Percentiles rank a stretch among this genome's conserved stretches.
These are phyloP conservation scores for Callocephalon fimbriatum DNA, from an alignment of 2,113 vertebrate species.

Conservation along the genomic window DNA sequence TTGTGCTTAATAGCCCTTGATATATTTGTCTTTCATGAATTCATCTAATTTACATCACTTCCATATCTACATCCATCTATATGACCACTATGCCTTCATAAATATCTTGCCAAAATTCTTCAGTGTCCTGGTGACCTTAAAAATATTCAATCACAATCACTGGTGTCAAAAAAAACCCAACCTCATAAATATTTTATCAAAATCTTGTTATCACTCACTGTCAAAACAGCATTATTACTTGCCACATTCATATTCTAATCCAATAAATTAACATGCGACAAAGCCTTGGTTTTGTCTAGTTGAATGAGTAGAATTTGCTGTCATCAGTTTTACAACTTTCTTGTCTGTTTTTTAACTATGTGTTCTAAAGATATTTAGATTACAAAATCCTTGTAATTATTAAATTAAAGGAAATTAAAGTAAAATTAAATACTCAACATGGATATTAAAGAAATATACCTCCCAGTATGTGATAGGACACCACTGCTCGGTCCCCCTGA, in stretches of 20 bases:
- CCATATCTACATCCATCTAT: slow-evolving; percentile 19
- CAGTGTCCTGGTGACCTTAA: slow-evolving; percentile 26
- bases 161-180: background rate
- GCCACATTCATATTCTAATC: background rate
- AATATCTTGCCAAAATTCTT: slow-evolving; percentile 39
- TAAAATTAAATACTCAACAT: background rate
- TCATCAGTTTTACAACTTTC: background rate
- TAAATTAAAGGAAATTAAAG: background rate
- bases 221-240: slow-evolving; percentile 4
- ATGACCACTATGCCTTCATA: background rate
- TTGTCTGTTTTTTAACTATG: background rate
- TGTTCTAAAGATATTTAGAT: background rate
- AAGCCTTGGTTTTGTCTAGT: background rate
- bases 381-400: background rate
- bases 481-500: background rate
- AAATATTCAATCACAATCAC: background rate
- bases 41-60: slow-evolving; percentile 1
- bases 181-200: slow-evolving; percentile 16
- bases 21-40: slow-evolving; percentile 41
- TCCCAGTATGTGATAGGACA: background rate
- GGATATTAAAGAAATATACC: background rate
- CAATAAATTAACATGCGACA: background rate
- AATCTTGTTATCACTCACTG: slow-evolving; percentile 23
- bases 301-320: background rate
- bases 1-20: slow-evolving; percentile 24